A percentile compares a stretch with the other conserved stretches of the same genome.
Evolutionary conservation across 2,113 vertebrate species (phyloP).

Genomic region (Blennius ocellaris): DNA sequence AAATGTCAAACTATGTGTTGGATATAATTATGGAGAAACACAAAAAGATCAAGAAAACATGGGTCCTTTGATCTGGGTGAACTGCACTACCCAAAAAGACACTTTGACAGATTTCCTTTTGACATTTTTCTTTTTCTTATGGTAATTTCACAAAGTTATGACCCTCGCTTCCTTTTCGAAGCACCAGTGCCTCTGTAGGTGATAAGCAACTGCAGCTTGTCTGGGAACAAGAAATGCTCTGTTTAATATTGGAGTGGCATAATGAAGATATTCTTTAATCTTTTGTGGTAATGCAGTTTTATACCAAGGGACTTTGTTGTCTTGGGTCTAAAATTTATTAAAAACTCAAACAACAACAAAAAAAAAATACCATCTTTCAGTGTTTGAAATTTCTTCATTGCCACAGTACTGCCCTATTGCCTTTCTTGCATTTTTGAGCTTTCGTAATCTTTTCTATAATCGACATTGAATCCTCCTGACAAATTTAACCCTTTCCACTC

Average conservation of each 20-base stretch:
- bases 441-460: slow-evolving; percentile 8
- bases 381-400: background rate
- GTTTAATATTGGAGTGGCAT: slow-evolving; percentile 23
- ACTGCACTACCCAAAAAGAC: slow-evolving; percentile 24
- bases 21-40: background rate
- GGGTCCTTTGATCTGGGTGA: slow-evolving; percentile 19
- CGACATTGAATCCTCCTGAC: slow-evolving; percentile 27
- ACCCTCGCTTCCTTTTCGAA: slow-evolving; percentile 10
- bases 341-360: slow-evolving; percentile 8
- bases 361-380: background rate
- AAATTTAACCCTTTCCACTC: slow-evolving; percentile 33
- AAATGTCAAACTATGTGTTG: slow-evolving; percentile 1
- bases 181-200: background rate
- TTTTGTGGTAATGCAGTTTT: slow-evolving; percentile 38
- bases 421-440: slow-evolving; percentile 9
- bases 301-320: slow-evolving; percentile 38
- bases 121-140: background rate
- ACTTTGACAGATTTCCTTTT: background rate
- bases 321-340: slow-evolving; percentile 6
- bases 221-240: slow-evolving; percentile 4
- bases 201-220: slow-evolving; percentile 36
- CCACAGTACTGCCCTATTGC: slow-evolving; percentile 35
- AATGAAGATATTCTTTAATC: slow-evolving; percentile 19
- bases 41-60: slow-evolving; percentile 6
- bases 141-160: background rate